Evolutionary conservation across 2,113 vertebrate species (phyloP), one percentile per base, ranked within the genome.

Genomic region (Turdus rufiventris): DNA sequence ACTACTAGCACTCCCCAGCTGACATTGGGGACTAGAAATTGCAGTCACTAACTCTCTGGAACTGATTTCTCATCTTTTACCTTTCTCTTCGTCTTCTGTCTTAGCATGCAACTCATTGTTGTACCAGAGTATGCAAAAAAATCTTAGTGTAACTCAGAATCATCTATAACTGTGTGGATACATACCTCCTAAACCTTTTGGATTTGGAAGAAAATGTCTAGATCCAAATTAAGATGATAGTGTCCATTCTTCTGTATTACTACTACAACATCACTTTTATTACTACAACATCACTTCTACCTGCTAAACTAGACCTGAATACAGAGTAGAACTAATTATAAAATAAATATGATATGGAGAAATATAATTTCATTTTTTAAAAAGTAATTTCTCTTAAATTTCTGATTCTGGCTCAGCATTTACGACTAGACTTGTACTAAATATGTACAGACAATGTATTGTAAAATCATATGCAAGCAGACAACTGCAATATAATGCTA

Each of bases 381-480:
- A 40, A 40, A 40, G 38, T 25, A 6, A 79, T 42, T 94, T 94
- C 28, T 71, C 6, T 67, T 68, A 50, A 75, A 68, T 72, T 89
- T 78, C 21, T 65, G 10, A 9, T 75, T 75, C 58, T 88, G n/a
- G 6, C 13, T 77, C 38, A 85, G 67, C 18, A 47, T 83, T 66
- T 85, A 68, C 73, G 15, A 42, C 14, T 75, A 76, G 43, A 60
- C 9, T 58, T 62, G 29, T 14, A 82, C 29, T 43, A 68, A 85
- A 81, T 68, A 79, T 13, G 16, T 26, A 62, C 9, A 62, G 33
- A 66, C 2, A 56, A 82, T 5, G 2, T 48, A 79, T 66, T 76
- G 85, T 73, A 75, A 94, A 91, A 93, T 89, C 25, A 63, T 11
- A 74, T 48, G 13, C 34, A 73, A 88, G 38, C 54, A 88, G 42